phyloP scores from a whole-genome alignment of 2,888 invertebrate genomes.

The Brenthis daphne region DNA sequence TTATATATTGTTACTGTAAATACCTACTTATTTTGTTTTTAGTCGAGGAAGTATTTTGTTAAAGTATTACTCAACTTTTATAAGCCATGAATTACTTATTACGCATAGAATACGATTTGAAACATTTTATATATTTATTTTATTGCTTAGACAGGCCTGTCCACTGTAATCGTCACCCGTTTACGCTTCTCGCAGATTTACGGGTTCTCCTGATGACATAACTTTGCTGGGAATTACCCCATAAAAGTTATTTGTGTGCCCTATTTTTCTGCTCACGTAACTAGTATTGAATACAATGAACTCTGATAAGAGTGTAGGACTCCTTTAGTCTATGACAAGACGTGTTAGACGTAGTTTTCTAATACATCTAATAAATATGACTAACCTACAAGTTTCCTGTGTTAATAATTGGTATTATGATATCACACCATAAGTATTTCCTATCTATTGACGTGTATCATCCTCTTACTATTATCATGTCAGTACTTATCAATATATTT shows the following conservation, averaged over 20 bases:
- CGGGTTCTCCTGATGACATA: constrained; percentile 70
- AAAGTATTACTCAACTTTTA: neutral
- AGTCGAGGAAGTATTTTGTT: neutral
- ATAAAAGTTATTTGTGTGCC: constrained; percentile 73
- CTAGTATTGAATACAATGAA: constrained; percentile 30
- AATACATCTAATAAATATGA: too few species aligned
- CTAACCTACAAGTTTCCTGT: too few species aligned
- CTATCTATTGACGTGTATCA: too few species aligned
- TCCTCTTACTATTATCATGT: too few species aligned
- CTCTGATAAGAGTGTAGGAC: constrained; percentile 16
- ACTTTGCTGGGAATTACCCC: constrained; percentile 69
- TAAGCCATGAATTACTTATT: neutral
- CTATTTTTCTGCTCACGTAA: constrained; percentile 31
- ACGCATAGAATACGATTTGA: constrained; percentile 4
- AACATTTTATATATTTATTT: constrained; percentile 48
- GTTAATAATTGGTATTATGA: too few species aligned
- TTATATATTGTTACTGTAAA: too few species aligned
- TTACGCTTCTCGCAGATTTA: constrained; percentile 68
- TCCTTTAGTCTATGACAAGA: neutral
- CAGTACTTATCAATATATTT: too few species aligned
- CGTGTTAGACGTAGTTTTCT: too few species aligned
- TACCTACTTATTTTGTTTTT: too few species aligned
- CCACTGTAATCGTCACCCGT: constrained; percentile 59
- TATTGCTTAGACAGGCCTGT: constrained; percentile 61
- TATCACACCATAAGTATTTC: too few species aligned